phyloP scores from a whole-genome alignment of 2,888 invertebrate species.

The Lithophane ornitopus region DNA sequence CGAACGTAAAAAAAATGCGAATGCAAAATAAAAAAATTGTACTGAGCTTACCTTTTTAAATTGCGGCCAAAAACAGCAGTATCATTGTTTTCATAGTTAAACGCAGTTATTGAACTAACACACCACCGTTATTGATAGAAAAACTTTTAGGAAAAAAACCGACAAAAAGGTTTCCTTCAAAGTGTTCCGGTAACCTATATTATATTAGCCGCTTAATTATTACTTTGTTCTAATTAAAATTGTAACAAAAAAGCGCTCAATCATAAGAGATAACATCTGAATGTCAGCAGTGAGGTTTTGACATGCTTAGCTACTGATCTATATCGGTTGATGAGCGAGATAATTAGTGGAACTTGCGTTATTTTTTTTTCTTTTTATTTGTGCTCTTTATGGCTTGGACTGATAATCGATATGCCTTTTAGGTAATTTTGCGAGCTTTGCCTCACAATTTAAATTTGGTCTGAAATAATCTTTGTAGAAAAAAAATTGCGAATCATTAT shows the following conservation, averaged over 20 bases:
- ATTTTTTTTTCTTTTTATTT: conserved; percentile 23
- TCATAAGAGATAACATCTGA: conserved; percentile 81
- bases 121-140: conserved; percentile 28
- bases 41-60: not conserved
- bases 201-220: conserved; percentile 68
- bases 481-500: not conserved
- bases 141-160: conserved; percentile 36
- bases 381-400: not conserved
- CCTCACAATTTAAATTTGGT: not conserved
- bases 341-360: conserved; percentile 48
- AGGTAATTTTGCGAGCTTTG: not conserved
- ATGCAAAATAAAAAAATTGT: conserved; percentile 19
- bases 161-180: conserved; percentile 43
- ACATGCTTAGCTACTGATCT: conserved; percentile 70
- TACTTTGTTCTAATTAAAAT: conserved; percentile 78
- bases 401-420: not conserved
- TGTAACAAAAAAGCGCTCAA: conserved; percentile 78
- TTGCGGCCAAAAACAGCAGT: conserved; percentile 24
- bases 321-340: conserved; percentile 68
- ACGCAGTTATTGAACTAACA: conserved; percentile 32
- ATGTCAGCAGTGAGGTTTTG: conserved; percentile 73
- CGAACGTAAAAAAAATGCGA: conserved; percentile 14
- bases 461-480: not conserved
- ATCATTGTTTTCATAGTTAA: conserved; percentile 52
- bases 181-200: conserved; percentile 64